These are phyloP conservation scores for Pterophyllum scalare DNA, from an alignment of 2,113 vertebrate species.

Conservation along the genomic window DNA sequence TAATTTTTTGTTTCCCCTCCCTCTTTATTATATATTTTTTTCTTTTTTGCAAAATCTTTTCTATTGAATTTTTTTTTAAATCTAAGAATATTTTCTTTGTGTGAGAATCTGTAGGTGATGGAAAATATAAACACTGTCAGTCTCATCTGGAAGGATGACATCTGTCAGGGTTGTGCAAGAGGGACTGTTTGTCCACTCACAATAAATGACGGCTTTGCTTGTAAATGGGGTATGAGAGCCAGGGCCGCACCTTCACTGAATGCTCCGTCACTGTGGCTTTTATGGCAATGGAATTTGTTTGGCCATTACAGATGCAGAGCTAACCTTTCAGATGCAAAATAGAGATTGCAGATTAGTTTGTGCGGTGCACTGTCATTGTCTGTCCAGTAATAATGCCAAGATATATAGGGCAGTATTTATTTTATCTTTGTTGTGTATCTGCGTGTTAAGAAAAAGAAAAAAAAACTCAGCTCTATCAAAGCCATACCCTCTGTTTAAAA, in stretches of 20 bases:
- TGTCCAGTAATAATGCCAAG: constrained; percentile 7
- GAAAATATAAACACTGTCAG: constrained; percentile 8
- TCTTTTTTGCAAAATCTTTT: constrained; percentile 12
- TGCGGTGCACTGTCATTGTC: constrained; percentile 23
- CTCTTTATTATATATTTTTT: constrained; percentile 10
- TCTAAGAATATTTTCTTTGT: constrained; percentile 31
- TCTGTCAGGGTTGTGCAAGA: constrained; percentile 42
- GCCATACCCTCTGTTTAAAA: background rate
- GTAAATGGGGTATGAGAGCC: constrained; percentile 40
- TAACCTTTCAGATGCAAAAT: constrained; percentile 45
- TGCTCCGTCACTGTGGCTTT: constrained; percentile 36
- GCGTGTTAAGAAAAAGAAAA: background rate
- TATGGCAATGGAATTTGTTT: constrained; percentile 28
- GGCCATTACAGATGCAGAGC: constrained; percentile 32
- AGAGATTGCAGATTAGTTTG: constrained; percentile 32
- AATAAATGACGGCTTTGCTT: constrained; percentile 49
- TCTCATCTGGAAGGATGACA: constrained; percentile 43
- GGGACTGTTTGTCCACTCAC: constrained; percentile 7
- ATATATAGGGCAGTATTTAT: constrained; percentile 8
- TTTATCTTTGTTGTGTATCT: constrained; percentile 12
- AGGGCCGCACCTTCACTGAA: constrained; percentile 31
- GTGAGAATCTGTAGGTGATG: constrained; percentile 17
- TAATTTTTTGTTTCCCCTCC: constrained; percentile 10
- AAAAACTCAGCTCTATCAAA: background rate
- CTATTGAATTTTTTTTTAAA: constrained; percentile 1